Evolutionary conservation across 2,113 vertebrate genomes (phyloP).

Genomic region (Tychaedon coryphoeus): DNA sequence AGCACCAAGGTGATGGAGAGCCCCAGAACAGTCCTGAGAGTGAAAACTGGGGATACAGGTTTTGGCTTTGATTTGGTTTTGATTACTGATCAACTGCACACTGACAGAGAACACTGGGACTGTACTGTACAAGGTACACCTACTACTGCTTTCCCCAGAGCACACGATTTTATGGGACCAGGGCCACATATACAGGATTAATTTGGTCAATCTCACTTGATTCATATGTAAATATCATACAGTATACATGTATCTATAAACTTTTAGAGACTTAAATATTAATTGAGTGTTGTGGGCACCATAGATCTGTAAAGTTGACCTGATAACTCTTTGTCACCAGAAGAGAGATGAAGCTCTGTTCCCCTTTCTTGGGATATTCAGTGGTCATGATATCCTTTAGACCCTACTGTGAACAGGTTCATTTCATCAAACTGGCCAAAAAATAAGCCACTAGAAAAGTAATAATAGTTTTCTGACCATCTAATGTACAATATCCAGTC

Average conservation of each 20-base stretch:
- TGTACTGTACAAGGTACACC: too few relatives aligned
- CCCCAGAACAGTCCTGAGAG: not conserved
- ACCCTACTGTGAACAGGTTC: not conserved
- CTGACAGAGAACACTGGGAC: not conserved
- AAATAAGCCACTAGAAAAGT: not conserved
- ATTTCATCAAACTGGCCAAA: not conserved
- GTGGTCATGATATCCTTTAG: not conserved
- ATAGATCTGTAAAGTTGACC: not conserved
- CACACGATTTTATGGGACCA: accelerated
- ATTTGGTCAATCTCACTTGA: not conserved
- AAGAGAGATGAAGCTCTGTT: not conserved
- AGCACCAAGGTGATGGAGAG: not conserved
- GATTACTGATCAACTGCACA: not conserved
- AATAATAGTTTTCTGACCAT: not conserved
- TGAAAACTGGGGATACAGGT: not conserved
- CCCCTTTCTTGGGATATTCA: not conserved
- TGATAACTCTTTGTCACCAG: not conserved
- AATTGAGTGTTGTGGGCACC: not conserved
- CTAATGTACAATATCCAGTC: not conserved
- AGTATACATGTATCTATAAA: not conserved
- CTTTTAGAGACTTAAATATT: not conserved
- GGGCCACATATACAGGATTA: not conserved
- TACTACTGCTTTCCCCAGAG: not conserved
- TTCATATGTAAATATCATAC: not conserved
- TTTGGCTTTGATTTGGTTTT: not conserved